Evolutionary conservation across 2,888 invertebrate species (phyloP), one percentile per base, ranked within the genome.

Genomic region (Drosophila lutescens): DNA sequence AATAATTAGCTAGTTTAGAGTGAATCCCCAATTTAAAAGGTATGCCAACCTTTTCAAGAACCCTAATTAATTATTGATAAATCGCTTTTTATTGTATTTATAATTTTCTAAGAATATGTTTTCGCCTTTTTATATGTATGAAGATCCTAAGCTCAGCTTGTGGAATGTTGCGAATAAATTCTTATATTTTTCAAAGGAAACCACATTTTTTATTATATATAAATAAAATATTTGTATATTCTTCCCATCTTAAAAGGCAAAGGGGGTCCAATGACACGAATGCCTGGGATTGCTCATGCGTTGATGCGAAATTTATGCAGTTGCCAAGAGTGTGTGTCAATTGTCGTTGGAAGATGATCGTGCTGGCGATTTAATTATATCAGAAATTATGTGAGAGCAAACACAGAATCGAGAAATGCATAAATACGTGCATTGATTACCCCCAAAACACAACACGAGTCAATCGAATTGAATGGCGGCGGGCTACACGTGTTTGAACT

Each of bases 331-430:
- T 73, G 77, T 69, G 85, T 69, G 57, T 71, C 78, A 75, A 46
- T 72, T 80, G 30, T 60, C 44, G 44, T 46, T 46, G 30, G 30
- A 20, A 30, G 10, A 26, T 26, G 10, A 26, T 26, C 47, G 44
- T 36, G 44, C 17, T 30, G 20, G 67, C 59, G 71, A 84, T 74
- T 84, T 67, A 87, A 78, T 72, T 76, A 66, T 43, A 55, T n/a
- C 26, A 34, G 47, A 66, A 66, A 67, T 66, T 67, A 66, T 86
- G 86, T 79, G 86, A 53, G 69, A 46, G 68, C 67, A 67, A 72
- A 54, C 59, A 74, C 74, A 69, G 30, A 65, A 82, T 70, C 83
- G 55, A 61, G 68, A 71, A 17, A 51, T 46, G 54, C 68, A 56
- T 68, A 51, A 65, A 65, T 46, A 46, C 41, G 12, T 46, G 38